These are phyloP conservation scores for Acleris sparsana DNA, from an alignment of 2,888 invertebrate genomes.

Conservation along the genomic window DNA sequence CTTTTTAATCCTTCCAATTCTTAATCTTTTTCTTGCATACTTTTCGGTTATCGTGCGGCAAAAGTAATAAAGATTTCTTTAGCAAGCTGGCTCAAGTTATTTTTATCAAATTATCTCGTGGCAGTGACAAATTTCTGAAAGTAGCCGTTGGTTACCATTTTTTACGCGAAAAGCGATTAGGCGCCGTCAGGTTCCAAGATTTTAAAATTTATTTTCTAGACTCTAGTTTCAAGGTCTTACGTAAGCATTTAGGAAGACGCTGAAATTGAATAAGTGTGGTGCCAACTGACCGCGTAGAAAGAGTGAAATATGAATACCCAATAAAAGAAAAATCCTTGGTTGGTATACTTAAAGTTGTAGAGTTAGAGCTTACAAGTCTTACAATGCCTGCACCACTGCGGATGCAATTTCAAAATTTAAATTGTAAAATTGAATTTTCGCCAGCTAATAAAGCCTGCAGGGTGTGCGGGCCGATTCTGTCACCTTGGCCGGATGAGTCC, in stretches of 20 bases:
- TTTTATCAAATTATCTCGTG: conserved; percentile 25
- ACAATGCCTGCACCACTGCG: neutral
- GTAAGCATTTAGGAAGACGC: too few relatives aligned
- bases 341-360: too few relatives aligned
- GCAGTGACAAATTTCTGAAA: conserved; percentile 23
- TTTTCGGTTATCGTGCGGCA: conserved; percentile 41
- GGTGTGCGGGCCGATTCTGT: conserved; percentile 38
- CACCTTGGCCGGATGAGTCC: conserved; percentile 39
- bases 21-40: conserved; percentile 45
- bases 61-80: conserved; percentile 31
- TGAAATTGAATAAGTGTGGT: too few relatives aligned
- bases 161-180: too few relatives aligned
- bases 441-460: conserved; percentile 33
- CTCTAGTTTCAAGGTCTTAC: too few relatives aligned
- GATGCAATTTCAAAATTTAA: conserved; percentile 4
- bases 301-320: too few relatives aligned
- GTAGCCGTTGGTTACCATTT: neutral
- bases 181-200: too few relatives aligned
- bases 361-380: neutral
- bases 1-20: conserved; percentile 53
- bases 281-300: too few relatives aligned
- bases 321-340: too few relatives aligned
- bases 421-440: conserved; percentile 32
- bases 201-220: too few relatives aligned
- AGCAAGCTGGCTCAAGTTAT: conserved; percentile 13